Evolutionary conservation across 2,113 vertebrate species (phyloP), one percentile per base, ranked within the genome.

Genomic region (Oostethus manadensis): DNA sequence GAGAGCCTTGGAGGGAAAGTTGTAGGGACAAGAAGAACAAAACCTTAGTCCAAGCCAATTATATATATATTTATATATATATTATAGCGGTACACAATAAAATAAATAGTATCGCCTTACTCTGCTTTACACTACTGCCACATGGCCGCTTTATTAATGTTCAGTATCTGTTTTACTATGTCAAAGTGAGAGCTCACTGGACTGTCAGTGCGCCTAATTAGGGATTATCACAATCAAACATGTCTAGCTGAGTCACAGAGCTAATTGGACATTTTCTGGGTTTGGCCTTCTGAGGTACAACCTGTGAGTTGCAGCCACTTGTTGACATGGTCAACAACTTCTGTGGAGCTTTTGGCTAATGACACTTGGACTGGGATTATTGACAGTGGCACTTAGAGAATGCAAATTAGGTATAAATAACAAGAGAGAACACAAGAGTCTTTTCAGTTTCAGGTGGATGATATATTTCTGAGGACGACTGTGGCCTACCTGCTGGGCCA

Each of bases 401-500:
- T 61, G 43, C 6, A 53, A 44, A 61, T 4, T 4, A 62, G 14
- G 35, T 10, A 42, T 9, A 22, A 47, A 18, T 26, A 48, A 15
- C 23, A 21, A 11, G 4, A 54, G 8, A 60, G 47, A 48, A 23
- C 8, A 53, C 22, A 20, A 0, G 21, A 57, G 18, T 3, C 11
- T 2, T 40, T 18, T 56, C 11, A 14, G 38, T 57, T 26, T 9
- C 23, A 35, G 1, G 20, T 35, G 43, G 5, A 57, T 17, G 15
- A 45, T 16, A 38, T 20, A 10, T 29, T 35, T 40, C n/a, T 8
- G 23, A 26, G 2, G 1, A 17, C 15, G 3, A 46, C n/a, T 47
- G 1, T 11, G 22, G 5, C 57, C 0, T 74, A 90, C 90, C 89
- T 91, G 84, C 45, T 85, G 76, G 38, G 68, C 81, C 62, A 87